Percentiles rank a stretch among this genome's conserved stretches.
Evolutionary conservation across 2,797 vertebrate genomes (phyloP).

Genomic region (Aplochiton taeniatus): DNA sequence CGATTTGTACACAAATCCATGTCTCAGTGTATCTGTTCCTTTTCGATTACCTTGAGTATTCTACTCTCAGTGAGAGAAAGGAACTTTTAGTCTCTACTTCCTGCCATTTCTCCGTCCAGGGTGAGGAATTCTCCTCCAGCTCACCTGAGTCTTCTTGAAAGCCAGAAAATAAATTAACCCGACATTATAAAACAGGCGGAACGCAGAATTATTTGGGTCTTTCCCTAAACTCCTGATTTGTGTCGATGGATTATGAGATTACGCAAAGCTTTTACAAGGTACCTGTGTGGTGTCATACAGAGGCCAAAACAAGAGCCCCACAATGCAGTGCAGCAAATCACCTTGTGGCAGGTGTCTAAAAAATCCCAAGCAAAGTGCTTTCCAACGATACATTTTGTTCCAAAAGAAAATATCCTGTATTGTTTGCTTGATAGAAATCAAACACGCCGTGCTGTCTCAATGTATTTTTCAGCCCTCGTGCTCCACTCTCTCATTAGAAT

Average conservation of each 20-base stretch:
- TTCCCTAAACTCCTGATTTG: conserved; percentile 10
- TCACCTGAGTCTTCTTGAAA: conserved; percentile 27
- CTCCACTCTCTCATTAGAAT: not conserved
- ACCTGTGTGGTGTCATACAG: conserved; percentile 9
- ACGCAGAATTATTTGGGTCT: conserved; percentile 17
- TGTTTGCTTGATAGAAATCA: too few relatives aligned
- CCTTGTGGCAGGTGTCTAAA: too few relatives aligned
- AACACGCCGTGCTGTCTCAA: too few relatives aligned
- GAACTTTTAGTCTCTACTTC: conserved; percentile 25
- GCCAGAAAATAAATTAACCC: conserved; percentile 42
- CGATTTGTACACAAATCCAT: too few relatives aligned
- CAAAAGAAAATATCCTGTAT: too few relatives aligned
- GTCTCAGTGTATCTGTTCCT: too few relatives aligned
- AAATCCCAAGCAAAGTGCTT: too few relatives aligned
- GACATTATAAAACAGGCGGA: conserved; percentile 44
- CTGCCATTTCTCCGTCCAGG: conserved; percentile 30
- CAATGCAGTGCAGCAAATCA: too few relatives aligned
- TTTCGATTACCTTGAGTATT: too few relatives aligned
- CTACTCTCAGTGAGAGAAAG: conserved; percentile 10
- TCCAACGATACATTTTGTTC: too few relatives aligned
- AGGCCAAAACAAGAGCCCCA: not conserved
- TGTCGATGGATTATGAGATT: conserved; percentile 15
- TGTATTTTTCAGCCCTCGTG: too few relatives aligned
- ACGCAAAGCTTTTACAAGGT: conserved; percentile 14
- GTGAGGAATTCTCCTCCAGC: conserved; percentile 14